phyloP scores from a whole-genome alignment of 2,113 vertebrate genomes.

The Actenoides hombroni region DNA sequence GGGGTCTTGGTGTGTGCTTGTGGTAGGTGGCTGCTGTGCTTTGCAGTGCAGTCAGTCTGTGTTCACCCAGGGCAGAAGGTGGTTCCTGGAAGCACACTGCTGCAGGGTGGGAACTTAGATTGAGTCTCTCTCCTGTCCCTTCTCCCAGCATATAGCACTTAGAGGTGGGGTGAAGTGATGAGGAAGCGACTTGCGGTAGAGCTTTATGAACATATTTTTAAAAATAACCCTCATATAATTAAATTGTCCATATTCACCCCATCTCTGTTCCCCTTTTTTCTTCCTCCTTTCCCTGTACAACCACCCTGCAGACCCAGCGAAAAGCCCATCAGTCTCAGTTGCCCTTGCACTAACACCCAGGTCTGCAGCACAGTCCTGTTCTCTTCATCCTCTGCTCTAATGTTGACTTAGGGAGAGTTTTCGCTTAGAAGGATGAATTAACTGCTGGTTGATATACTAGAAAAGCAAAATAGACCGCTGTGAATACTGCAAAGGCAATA shows the following conservation, averaged over 20 bases:
- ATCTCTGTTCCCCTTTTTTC: not conserved
- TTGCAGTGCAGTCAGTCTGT: not conserved
- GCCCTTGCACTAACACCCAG: not conserved
- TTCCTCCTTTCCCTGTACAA: not conserved
- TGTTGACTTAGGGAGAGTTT: not conserved
- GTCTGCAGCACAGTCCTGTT: rapidly evolving
- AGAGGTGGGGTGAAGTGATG: not conserved
- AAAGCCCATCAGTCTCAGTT: not conserved
- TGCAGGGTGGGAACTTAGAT: rapidly evolving
- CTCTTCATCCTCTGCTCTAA: not conserved
- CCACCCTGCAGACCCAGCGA: not conserved
- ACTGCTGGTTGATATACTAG: not conserved
- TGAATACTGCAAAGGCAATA: not conserved
- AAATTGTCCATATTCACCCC: not conserved
- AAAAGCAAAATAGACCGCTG: not conserved
- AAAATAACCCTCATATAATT: not conserved
- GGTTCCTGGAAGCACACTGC: not conserved
- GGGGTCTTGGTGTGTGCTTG: not conserved
- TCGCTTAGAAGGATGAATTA: not conserved
- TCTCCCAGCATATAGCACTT: not conserved
- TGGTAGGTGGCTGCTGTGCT: not conserved
- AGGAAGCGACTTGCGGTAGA: not conserved
- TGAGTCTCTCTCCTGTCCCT: not conserved
- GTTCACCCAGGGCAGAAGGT: not conserved
- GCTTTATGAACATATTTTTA: not conserved